Evolutionary conservation across 2,888 invertebrate genomes (phyloP).

Genomic region (Pheosia tremula): DNA sequence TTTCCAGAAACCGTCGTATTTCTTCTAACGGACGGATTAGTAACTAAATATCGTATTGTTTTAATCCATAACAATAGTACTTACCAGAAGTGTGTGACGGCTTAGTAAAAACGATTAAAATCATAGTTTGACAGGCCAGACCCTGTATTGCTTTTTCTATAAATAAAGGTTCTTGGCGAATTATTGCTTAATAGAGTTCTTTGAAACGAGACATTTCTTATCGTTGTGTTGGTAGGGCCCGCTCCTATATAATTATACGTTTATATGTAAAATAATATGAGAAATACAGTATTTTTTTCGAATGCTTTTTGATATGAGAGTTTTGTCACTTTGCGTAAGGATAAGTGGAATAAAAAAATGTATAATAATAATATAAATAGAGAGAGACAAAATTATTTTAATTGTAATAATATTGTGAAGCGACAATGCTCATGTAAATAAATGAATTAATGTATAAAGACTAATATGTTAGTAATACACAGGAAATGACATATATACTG

Average conservation of each 20-base stretch:
- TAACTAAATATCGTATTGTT: no score
- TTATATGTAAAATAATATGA: conserved; percentile 24
- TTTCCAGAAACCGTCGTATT: no score
- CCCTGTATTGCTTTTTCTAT: background rate
- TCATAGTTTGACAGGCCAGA: background rate
- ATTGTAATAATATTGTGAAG: conserved; percentile 80
- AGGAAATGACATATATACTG: conserved; percentile 56
- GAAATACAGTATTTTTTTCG: conserved; percentile 50
- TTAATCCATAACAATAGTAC: no score
- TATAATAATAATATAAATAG: conserved; percentile 79
- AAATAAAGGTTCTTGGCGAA: background rate
- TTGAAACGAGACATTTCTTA: background rate
- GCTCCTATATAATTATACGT: conserved; percentile 45
- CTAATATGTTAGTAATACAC: conserved; percentile 82
- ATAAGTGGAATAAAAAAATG: conserved; percentile 68
- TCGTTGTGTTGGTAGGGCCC: conserved; percentile 33
- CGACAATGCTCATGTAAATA: conserved; percentile 83
- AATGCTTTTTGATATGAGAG: conserved; percentile 48
- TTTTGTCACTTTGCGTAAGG: conserved; percentile 79
- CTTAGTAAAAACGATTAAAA: no score
- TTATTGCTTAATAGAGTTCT: conserved; percentile 7
- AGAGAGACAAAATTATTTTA: conserved; percentile 80
- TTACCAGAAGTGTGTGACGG: no score
- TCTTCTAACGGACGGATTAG: no score
- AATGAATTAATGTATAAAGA: conserved; percentile 80